Evolutionary conservation across 2,888 invertebrate genomes (phyloP), one percentile per base, ranked within the genome.

Genomic region (Chloroclysta siterata): DNA sequence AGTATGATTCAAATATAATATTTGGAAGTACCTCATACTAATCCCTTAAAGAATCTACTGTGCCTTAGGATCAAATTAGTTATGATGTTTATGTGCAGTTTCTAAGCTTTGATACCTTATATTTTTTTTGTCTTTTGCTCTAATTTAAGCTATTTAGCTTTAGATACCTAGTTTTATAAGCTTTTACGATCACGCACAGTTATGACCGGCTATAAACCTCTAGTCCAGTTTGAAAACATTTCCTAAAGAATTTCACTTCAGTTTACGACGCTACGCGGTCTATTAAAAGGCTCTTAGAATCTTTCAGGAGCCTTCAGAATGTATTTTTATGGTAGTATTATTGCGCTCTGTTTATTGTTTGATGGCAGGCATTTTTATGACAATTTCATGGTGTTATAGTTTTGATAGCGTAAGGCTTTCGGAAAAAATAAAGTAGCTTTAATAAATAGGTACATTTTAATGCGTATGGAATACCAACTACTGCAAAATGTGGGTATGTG

Each of bases 251-350:
- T 83, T 87, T 86, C 80, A 83, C 61, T 65, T 55, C 79, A 79
- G 73, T 86, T 65, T 86, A 87, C 78, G 83, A 82, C 63, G 66
- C 71, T 65, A 75, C 71, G 75, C 75, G 72, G 79, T 82, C 83
- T 81, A 84, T 86, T 80, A 85, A 80, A 81, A 73, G 71, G 75
- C 76, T 77, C 74, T 80, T 66, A 63, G 68, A 71, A 59, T 65
- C 57, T 57, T 60, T 60, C 50, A 54, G 53, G 47, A 60, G 65
- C 48, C 42, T 59, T 58, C 55, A 44, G 57, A 57, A 63, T 66
- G 66, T 62, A 66, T 64, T 81, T 83, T 82, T 81, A 82, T 73
- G 74, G 70, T 57, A 60, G 69, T 70, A 76, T 79, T 79, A 78
- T 79, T 82, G 80, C 80, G 78, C 69, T 76, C 63, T 76, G 72